phyloP scores from a whole-genome alignment of 2,888 invertebrate genomes.

The Euspilapteryx auroguttella region DNA sequence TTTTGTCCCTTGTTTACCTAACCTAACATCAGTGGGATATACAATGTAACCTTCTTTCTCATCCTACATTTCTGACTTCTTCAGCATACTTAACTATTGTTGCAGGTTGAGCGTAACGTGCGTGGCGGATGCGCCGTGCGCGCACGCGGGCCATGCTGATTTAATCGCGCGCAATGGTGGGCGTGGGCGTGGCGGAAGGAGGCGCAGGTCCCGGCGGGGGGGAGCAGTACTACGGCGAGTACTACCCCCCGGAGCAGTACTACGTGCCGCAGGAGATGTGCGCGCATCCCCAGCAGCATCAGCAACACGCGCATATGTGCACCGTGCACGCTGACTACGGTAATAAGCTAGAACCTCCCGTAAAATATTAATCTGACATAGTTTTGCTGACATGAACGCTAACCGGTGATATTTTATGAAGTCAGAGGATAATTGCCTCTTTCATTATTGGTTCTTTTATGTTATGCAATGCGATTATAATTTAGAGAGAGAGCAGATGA shows the following conservation, averaged over 20 bases:
- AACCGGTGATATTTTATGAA: not conserved
- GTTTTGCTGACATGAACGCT: not conserved
- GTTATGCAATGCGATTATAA: no score
- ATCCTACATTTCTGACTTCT: no score
- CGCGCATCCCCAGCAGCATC: slow-evolving; percentile 64
- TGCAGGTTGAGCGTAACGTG: slow-evolving; percentile 25
- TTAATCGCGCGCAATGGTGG: slow-evolving; percentile 32
- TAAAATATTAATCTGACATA: not conserved
- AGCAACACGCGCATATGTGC: slow-evolving; percentile 66
- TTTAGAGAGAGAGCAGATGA: no score
- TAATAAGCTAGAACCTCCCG: slow-evolving; percentile 20
- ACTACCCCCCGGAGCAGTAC: slow-evolving; percentile 60
- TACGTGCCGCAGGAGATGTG: slow-evolving; percentile 63
- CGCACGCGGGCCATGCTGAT: slow-evolving; percentile 40
- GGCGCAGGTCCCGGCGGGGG: slow-evolving; percentile 37
- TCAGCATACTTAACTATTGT: no score
- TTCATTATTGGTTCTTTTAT: no score
- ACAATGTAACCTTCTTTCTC: no score
- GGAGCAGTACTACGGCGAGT: slow-evolving; percentile 60
- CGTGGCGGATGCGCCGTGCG: slow-evolving; percentile 27
- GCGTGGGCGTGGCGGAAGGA: slow-evolving; percentile 50
- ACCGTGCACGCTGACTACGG: slow-evolving; percentile 75
- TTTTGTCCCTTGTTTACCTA: no score
- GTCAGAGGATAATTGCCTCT: no score
- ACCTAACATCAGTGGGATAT: no score